A percentile compares a stretch with the other conserved stretches of the same genome.
These are phyloP conservation scores for Acipenser oxyrinchus DNA, from an alignment of 2,797 vertebrate genomes.

Conservation along the genomic window DNA sequence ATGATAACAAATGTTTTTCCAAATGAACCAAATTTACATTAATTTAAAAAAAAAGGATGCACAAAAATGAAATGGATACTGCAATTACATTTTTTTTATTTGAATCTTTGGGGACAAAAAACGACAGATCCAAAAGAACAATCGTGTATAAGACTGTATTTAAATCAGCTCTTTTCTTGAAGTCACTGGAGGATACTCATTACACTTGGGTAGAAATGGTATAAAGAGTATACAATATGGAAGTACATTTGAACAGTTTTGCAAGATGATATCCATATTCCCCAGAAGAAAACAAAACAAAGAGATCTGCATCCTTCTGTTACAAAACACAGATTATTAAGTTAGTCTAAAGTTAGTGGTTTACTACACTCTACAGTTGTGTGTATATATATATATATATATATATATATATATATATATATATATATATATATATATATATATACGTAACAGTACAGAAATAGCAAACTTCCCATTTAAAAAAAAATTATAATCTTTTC, in stretches of 20 bases:
- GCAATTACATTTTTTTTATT: background rate
- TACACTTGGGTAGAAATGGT: slow-evolving; percentile 16
- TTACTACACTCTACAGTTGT: slow-evolving; percentile 16
- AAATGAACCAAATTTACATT: no score
- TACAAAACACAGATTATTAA: slow-evolving; percentile 11
- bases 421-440: no score
- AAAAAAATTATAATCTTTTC: background rate
- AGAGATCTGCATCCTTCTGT: background rate
- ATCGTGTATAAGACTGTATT: slow-evolving; percentile 6
- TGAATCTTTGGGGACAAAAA: slow-evolving; percentile 2
- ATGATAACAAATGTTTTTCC: no score
- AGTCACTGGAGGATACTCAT: slow-evolving; percentile 16
- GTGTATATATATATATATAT: slow-evolving; percentile 16
- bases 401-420: background rate
- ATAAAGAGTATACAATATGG: slow-evolving; percentile 3
- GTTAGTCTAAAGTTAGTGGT: slow-evolving; percentile 13
- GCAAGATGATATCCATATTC: slow-evolving; percentile 11
- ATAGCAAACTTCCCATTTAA: slow-evolving; percentile 21
- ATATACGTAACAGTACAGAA: slow-evolving; percentile 23
- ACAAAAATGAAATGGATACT: no score
- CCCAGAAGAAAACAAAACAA: slow-evolving; percentile 2
- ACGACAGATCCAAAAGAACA: slow-evolving; percentile 13
- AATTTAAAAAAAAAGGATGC: no score
- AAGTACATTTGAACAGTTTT: slow-evolving; percentile 9
- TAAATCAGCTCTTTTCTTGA: slow-evolving; percentile 13